Conservation (phyloP, 2,888 invertebrate species). For the Meiosimyza platycephala region DNA sequence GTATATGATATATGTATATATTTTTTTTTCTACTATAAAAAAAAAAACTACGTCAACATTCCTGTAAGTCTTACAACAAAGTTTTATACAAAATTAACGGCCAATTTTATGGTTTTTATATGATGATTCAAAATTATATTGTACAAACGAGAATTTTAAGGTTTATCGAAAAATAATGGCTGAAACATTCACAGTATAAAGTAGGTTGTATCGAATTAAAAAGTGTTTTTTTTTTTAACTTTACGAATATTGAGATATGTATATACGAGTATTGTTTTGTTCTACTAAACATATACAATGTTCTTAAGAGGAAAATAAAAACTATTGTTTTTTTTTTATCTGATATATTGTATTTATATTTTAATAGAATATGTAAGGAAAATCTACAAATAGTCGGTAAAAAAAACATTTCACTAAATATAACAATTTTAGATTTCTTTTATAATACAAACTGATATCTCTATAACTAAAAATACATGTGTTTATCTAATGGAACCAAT, state of each 20-base stretch:
- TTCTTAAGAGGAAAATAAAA: no score
- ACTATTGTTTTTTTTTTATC: no score
- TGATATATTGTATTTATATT: slow-evolving; percentile 4
- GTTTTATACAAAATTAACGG: background rate
- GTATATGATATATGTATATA: no score
- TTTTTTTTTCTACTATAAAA: no score
- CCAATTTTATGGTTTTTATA: background rate
- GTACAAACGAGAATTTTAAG: background rate
- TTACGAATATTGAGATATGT: slow-evolving; percentile 9
- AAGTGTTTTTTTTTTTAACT: slow-evolving; percentile 1
- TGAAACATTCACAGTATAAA: slow-evolving; percentile 9
- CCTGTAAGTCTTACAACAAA: background rate
- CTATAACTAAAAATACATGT: slow-evolving; percentile 19
- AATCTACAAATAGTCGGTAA: slow-evolving; percentile 35
- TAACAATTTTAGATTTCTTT: slow-evolving; percentile 24
- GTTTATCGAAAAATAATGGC: background rate
- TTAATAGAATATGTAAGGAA: slow-evolving; percentile 17
- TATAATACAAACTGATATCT: slow-evolving; percentile 30
- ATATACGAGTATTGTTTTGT: background rate
- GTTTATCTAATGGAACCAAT: background rate
- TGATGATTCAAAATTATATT: background rate
- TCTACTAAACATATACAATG: slow-evolving; percentile 12
- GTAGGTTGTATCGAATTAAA: background rate
- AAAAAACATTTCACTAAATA: slow-evolving; percentile 38
- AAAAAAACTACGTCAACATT: slow-evolving; percentile 15